Conservation (phyloP, 2,113 vertebrate genomes). For the Eira barbara region DNA sequence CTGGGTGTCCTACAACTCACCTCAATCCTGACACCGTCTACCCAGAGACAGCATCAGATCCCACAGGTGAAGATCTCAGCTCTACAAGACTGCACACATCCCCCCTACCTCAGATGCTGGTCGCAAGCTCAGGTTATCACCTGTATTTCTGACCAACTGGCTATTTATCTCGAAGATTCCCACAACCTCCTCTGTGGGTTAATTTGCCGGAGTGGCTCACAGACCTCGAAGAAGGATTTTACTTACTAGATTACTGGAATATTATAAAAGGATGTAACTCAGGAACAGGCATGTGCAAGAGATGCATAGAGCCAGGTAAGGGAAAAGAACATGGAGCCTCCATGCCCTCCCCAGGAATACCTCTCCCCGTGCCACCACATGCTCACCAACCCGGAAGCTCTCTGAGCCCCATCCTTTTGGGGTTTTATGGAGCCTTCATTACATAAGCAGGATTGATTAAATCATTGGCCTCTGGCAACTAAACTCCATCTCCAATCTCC, state of each 20-base stretch:
- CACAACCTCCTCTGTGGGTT: neutral
- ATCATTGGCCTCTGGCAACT: neutral
- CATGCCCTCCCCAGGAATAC: neutral
- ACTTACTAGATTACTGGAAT: neutral
- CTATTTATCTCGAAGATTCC: neutral
- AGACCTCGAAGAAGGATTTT: neutral
- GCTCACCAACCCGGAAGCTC: neutral
- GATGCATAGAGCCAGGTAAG: neutral
- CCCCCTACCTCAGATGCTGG: neutral
- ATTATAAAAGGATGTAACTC: neutral
- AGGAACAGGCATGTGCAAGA: neutral
- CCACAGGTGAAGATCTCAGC: neutral
- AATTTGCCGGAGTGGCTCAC: neutral
- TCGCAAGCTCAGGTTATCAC: neutral
- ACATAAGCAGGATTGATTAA: neutral
- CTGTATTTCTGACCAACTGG: neutral
- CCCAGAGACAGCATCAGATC: neutral
- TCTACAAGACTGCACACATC: neutral
- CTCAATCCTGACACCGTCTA: neutral
- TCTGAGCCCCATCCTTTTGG: neutral
- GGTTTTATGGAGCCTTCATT: neutral
- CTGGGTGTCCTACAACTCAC: neutral
- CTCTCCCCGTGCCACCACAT: too few species aligned
- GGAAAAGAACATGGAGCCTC: neutral
- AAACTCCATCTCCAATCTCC: neutral